Percentiles rank a stretch among this genome's conserved stretches.
Evolutionary conservation across 2,797 vertebrate genomes (phyloP).

Genomic region (Leptatherina wallacei): DNA sequence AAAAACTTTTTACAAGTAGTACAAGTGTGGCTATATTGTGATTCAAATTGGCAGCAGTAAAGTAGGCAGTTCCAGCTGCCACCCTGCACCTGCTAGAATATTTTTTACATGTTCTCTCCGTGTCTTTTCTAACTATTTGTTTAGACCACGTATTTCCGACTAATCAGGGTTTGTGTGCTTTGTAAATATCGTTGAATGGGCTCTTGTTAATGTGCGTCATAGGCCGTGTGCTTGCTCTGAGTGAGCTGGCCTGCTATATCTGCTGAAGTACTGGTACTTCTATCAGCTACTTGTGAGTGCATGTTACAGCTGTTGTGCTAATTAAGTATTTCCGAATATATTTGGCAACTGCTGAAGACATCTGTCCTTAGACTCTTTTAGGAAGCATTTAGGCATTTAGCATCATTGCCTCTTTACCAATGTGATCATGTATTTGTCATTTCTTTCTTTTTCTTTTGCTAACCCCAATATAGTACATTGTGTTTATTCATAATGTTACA

Average conservation of each 20-base stretch:
- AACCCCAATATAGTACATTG: neutral
- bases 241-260: slow-evolving; percentile 28
- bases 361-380: slow-evolving; percentile 16
- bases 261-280: slow-evolving; percentile 36
- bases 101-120: neutral
- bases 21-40: slow-evolving; percentile 3
- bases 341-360: slow-evolving; percentile 21
- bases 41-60: slow-evolving; percentile 36
- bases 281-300: slow-evolving; percentile 14
- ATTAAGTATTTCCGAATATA: slow-evolving; percentile 30
- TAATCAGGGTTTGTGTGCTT: slow-evolving; percentile 48
- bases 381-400: neutral
- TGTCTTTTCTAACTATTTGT: slow-evolving; percentile 43
- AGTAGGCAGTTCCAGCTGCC: slow-evolving; percentile 13
- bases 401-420: neutral
- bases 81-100: slow-evolving; percentile 6
- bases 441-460: neutral
- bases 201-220: slow-evolving; percentile 60
- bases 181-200: slow-evolving; percentile 58
- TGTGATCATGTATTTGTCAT: neutral
- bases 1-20: neutral
- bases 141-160: slow-evolving; percentile 44
- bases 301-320: slow-evolving; percentile 18
- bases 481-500: neutral
- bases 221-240: slow-evolving; percentile 11